Conservation (phyloP, 2,888 invertebrate species). For the Lasioglossum zephyrum region DNA sequence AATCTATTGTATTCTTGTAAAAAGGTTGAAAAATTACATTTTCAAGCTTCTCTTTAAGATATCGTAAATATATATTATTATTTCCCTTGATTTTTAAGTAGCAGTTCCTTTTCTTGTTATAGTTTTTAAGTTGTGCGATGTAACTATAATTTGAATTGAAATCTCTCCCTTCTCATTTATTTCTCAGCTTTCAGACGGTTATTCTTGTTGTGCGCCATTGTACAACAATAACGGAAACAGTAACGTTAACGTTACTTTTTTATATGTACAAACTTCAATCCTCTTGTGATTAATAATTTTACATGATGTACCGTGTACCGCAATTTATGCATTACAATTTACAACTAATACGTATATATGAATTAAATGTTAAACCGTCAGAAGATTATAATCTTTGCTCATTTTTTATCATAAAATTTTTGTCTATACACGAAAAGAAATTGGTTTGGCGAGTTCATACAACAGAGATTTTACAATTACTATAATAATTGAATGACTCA, state of each 20-base stretch:
- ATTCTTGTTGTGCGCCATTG: neutral
- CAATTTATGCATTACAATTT: neutral
- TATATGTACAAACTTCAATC: neutral
- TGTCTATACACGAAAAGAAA: neutral
- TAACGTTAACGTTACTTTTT: neutral
- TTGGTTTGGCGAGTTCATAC: neutral
- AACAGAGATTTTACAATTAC: neutral
- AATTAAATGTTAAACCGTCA: neutral
- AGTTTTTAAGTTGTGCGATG: neutral
- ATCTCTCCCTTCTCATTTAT: neutral
- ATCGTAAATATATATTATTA: conserved; percentile 7
- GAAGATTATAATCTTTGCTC: no score
- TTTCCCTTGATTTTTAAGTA: conserved; percentile 30
- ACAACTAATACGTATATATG: neutral
- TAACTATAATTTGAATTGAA: neutral
- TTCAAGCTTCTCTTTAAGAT: neutral
- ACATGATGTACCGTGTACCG: neutral
- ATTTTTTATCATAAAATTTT: neutral
- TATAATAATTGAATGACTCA: neutral
- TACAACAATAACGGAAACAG: neutral
- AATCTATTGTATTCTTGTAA: conserved; percentile 10
- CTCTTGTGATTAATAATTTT: conserved; percentile 26
- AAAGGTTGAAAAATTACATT: conserved; percentile 10
- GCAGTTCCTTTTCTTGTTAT: neutral
- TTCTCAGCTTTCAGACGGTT: neutral